Conservation (phyloP, 1,140 invertebrate genomes). For the Portunus trituberculatus region DNA sequence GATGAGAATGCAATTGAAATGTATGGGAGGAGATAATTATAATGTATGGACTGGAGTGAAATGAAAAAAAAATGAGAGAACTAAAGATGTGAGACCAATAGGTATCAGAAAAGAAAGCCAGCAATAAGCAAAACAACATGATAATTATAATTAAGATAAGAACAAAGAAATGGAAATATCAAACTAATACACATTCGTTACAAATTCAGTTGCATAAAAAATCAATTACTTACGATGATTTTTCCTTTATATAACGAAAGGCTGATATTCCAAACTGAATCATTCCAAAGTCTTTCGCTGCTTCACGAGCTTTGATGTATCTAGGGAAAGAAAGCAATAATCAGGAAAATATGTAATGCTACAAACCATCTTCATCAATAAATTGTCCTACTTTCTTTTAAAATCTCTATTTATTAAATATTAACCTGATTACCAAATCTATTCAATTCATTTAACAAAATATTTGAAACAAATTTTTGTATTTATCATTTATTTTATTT, state of each 20-base stretch:
- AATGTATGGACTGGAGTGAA: not conserved
- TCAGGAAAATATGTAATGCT: not conserved
- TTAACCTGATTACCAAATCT: not conserved
- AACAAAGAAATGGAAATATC: no score
- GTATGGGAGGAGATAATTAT: no score
- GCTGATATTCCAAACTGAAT: slow-evolving; percentile 71
- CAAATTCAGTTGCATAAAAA: no score
- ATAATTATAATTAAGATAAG: no score
- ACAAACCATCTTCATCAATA: not conserved
- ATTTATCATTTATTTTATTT: no score
- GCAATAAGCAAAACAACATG: no score
- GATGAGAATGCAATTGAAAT: no score
- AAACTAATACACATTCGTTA: no score
- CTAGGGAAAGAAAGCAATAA: slow-evolving; percentile 7
- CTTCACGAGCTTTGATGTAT: slow-evolving; percentile 61
- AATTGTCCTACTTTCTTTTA: no score
- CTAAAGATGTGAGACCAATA: not conserved
- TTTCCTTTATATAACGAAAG: slow-evolving; percentile 58
- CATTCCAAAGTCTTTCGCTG: slow-evolving; percentile 69
- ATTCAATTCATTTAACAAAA: not conserved
- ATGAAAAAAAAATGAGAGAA: not conserved
- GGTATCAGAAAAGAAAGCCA: no score
- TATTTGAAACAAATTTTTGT: no score
- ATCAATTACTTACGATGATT: slow-evolving; percentile 46
- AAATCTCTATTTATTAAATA: no score